These are phyloP conservation scores for Metalampra italica DNA, from an alignment of 2,888 invertebrate species.

Conservation along the genomic window DNA sequence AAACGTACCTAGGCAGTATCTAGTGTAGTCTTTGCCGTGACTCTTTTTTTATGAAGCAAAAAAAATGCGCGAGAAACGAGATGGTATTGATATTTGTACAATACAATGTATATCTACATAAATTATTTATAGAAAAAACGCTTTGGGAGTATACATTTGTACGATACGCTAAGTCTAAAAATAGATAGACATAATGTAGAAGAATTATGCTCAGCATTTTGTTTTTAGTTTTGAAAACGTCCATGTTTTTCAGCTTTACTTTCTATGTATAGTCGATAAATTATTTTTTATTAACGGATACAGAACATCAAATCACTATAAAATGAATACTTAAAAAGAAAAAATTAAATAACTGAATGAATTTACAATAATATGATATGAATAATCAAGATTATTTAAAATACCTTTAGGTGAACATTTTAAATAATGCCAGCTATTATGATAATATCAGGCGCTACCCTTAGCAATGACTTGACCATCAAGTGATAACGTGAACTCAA, in stretches of 20 bases:
- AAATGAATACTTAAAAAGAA: background rate
- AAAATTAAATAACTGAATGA: no score
- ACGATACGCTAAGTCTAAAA: constrained; percentile 54
- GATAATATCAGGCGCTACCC: no score
- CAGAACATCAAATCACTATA: background rate
- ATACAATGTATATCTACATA: constrained; percentile 28
- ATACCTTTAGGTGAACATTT: no score
- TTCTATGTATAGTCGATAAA: background rate
- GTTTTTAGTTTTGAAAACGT: constrained; percentile 31
- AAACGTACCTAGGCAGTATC: constrained; percentile 18
- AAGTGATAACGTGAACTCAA: no score
- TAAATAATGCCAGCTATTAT: no score
- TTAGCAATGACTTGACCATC: no score
- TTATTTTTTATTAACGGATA: no score
- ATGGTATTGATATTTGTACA: constrained; percentile 1
- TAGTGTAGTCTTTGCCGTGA: constrained; percentile 15
- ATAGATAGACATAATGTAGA: constrained; percentile 69
- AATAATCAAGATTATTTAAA: no score
- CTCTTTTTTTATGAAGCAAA: constrained; percentile 13
- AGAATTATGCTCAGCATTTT: constrained; percentile 58
- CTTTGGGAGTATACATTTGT: constrained; percentile 65
- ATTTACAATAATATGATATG: no score
- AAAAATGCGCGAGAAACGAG: constrained; percentile 14
- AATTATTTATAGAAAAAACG: constrained; percentile 57
- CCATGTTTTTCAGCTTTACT: constrained; percentile 19